Evolutionary conservation across 2,797 vertebrate species (phyloP).

Genomic region (Tadarida brasiliensis): DNA sequence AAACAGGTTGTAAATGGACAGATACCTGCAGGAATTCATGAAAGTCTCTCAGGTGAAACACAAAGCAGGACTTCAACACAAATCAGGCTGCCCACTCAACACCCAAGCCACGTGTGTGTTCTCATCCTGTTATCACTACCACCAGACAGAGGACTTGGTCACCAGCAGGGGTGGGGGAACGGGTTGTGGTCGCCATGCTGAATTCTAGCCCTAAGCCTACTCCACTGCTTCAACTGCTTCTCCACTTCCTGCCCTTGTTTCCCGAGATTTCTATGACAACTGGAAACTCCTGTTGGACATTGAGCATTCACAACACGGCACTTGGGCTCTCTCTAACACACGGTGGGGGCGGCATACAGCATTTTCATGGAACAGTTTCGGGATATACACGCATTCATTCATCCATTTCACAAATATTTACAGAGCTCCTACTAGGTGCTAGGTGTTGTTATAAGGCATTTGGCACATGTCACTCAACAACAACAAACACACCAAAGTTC

Average conservation of each 20-base stretch:
- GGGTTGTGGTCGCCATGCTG: no score
- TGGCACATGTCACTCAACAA: background rate
- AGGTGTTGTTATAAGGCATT: background rate
- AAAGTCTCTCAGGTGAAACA: background rate
- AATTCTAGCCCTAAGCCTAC: background rate
- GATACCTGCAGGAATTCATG: background rate
- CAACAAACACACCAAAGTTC: background rate
- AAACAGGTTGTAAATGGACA: background rate
- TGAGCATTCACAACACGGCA: background rate
- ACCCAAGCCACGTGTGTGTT: background rate
- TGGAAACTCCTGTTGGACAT: background rate
- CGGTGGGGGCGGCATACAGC: fast-evolving
- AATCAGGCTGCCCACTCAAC: background rate
- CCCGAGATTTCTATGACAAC: background rate
- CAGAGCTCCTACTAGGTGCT: background rate
- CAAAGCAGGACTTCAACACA: background rate
- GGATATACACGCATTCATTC: background rate
- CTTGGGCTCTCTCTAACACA: background rate
- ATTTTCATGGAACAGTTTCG: background rate
- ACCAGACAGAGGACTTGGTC: background rate
- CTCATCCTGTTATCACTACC: background rate
- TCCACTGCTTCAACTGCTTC: background rate
- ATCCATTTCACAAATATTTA: background rate
- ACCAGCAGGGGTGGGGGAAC: background rate
- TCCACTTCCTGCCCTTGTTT: background rate